Evolutionary conservation across 2,113 vertebrate species (phyloP), one percentile per base, ranked within the genome.

Genomic region (Phoenicopterus ruber): DNA sequence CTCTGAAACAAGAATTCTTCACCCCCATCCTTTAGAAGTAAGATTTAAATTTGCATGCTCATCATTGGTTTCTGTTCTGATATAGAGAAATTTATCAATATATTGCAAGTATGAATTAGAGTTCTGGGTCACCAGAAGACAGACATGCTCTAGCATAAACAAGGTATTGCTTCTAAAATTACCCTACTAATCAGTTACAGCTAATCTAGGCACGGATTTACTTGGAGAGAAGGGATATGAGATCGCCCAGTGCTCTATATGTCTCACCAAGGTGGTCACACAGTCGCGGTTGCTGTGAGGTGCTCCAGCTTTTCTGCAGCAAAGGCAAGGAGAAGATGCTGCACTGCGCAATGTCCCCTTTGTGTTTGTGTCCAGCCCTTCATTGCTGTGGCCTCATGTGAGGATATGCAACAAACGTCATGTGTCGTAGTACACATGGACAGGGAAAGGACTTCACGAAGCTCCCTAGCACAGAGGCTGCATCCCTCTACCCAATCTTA

Each of bases 371-470:
- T 26, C 58, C 34, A 82, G 49, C 7, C 31, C 24, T 36, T 49
- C n/a, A 6, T 3, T 29, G 29, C 32, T 80, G 57, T 12, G 29
- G 24, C 13, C 36, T 29, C n/a, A 16, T 1, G 11, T 22, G 58
- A 31, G 19, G 58, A 38, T 6, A 17, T 0, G 4, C 21, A 47
- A 24, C 13, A 11, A n/a, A n/a, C n/a, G n/a, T n/a, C 17, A 26
- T 3, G 2, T 32, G 25, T 26, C 1, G 0, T 9, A 71, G 29
- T 24, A 77, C 17, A 54, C 13, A 5, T 7, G 26, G 55, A 46
- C 13, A 21, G 15, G 31, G 44, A 55, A 46, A 11, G 11, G 11
- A 40, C 22, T 79, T 44, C 21, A 54, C 22, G 40, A 4, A 17
- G 31, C 18, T 55, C 29, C 36, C 5, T 24, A 42, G 32, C 34